These are phyloP conservation scores for Panthera tigris DNA, from an alignment of 2,113 vertebrate species.

Conservation along the genomic window DNA sequence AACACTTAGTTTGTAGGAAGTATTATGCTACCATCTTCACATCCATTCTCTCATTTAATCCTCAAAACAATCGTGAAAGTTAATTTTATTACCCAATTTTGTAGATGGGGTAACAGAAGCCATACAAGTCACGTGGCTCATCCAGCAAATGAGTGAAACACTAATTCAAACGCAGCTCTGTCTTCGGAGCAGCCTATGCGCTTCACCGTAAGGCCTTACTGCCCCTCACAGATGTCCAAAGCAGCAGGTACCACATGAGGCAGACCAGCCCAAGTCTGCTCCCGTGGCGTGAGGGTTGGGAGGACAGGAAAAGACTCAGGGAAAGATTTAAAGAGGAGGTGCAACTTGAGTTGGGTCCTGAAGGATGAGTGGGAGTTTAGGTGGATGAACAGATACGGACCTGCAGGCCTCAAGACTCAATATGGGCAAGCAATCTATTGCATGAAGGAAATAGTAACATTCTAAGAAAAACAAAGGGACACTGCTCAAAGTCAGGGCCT, in stretches of 20 bases:
- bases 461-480: background rate
- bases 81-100: background rate
- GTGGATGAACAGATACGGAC: background rate
- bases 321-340: background rate
- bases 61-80: background rate
- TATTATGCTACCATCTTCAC: background rate
- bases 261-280: background rate
- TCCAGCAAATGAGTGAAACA: background rate
- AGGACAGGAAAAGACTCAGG: background rate
- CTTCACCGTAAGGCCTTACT: background rate
- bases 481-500: background rate
- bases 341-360: background rate
- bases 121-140: background rate
- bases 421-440: background rate
- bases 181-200: background rate
- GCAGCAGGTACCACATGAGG: rapidly evolving
- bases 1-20: background rate
- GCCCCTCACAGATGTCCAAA: background rate
- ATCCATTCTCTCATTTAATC: background rate
- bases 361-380: background rate
- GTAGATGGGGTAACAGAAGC: background rate
- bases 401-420: background rate
- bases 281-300: background rate
- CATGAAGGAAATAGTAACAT: background rate
- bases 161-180: background rate